phyloP scores from a whole-genome alignment of 2,113 vertebrate genomes.

The Dryoscopus gambensis region DNA sequence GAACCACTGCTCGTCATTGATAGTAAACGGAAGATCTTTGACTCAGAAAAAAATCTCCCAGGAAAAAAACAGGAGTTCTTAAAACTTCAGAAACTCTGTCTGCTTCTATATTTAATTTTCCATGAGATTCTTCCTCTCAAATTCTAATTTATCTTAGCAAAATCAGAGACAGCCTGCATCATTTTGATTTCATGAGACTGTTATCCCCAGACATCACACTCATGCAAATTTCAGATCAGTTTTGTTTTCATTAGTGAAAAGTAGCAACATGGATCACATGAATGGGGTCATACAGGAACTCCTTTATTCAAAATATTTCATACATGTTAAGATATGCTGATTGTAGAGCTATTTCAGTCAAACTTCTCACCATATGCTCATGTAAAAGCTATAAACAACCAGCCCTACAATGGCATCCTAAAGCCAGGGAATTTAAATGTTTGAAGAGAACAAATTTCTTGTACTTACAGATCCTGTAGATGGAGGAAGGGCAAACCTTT shows the following conservation, averaged over 20 bases:
- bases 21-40: conserved; percentile 11
- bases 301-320: conserved; percentile 7
- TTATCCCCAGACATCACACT: neutral
- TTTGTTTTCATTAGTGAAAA: conserved; percentile 46
- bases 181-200: conserved; percentile 39
- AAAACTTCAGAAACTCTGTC: conserved; percentile 9
- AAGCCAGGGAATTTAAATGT: neutral
- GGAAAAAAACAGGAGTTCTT: conserved; percentile 35
- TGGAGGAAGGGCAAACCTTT: neutral
- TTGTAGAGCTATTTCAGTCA: neutral
- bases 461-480: conserved; percentile 14
- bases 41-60: conserved; percentile 38
- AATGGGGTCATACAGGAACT: neutral
- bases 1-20: neutral
- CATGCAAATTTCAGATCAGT: conserved; percentile 52
- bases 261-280: neutral
- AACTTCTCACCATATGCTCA: conserved; percentile 3
- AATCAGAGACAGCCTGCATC: conserved; percentile 6
- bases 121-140: neutral
- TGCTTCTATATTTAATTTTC: conserved; percentile 30
- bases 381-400: neutral
- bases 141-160: neutral
- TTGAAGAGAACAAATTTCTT: conserved; percentile 19
- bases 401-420: neutral
- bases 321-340: neutral